Percentiles rank a stretch among this genome's conserved stretches.
These are phyloP conservation scores for Tubiluchus corallicola DNA, from an alignment of 2,888 invertebrate species.

Conservation along the genomic window DNA sequence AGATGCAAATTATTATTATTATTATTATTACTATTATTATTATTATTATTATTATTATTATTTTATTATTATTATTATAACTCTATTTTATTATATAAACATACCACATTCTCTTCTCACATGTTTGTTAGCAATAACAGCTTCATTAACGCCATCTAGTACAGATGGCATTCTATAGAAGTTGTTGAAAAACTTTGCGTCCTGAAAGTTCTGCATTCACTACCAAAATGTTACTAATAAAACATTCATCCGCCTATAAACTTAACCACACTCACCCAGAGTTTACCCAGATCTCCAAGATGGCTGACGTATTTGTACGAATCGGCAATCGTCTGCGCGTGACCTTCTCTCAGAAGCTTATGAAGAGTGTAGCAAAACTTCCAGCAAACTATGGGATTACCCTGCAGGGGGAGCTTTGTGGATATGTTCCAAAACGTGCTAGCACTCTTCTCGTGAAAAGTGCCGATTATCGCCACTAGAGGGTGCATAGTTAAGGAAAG, in stretches of 20 bases:
- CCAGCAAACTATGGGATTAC: slow-evolving; percentile 91
- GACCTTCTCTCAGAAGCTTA: slow-evolving; percentile 84
- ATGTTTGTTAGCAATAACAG: too few relatives aligned
- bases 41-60: too few relatives aligned
- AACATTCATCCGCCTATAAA: slow-evolving; percentile 7
- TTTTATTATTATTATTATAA: too few relatives aligned
- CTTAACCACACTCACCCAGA: slow-evolving; percentile 12
- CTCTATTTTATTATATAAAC: too few relatives aligned
- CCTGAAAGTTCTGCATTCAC: too few relatives aligned
- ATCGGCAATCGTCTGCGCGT: slow-evolving; percentile 63
- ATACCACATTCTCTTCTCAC: too few relatives aligned
- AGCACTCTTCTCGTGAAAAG: slow-evolving; percentile 77
- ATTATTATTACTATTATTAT: too few relatives aligned
- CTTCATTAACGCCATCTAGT: too few relatives aligned
- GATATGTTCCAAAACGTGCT: slow-evolving; percentile 69
- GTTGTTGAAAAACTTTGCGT: too few relatives aligned
- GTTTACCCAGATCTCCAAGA: slow-evolving; percentile 14
- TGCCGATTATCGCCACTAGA: slow-evolving; percentile 66
- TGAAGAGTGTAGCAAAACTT: slow-evolving; percentile 96
- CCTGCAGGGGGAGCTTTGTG: slow-evolving; percentile 56
- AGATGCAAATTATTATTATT: too few relatives aligned
- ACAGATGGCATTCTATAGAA: too few relatives aligned
- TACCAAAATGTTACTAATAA: too few relatives aligned
- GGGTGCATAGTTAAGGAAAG: slow-evolving; percentile 15
- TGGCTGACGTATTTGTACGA: slow-evolving; percentile 59